Evolutionary conservation across 1,140 invertebrate genomes (phyloP).

Genomic region (Lineus longissimus): DNA sequence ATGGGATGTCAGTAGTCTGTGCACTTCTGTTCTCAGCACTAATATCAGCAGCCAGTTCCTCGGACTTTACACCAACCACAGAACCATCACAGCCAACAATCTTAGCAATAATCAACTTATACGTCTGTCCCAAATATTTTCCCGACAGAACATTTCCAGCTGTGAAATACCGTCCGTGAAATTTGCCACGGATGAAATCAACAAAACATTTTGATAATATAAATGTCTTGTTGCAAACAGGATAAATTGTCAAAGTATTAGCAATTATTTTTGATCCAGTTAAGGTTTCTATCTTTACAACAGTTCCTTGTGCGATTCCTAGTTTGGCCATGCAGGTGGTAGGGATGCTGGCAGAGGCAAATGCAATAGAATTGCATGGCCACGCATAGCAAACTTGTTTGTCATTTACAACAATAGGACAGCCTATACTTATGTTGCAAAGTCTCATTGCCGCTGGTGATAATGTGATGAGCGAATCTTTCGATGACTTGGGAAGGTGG

Average conservation of each 20-base stretch:
- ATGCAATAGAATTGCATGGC: constrained; percentile 16
- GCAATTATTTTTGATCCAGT: neutral
- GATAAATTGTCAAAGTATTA: neutral
- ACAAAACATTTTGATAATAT: neutral
- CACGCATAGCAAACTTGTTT: constrained; percentile 17
- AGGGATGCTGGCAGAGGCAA: constrained; percentile 17
- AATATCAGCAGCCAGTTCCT: neutral
- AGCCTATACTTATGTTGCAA: constrained; percentile 23
- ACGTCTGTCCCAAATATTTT: constrained; percentile 2
- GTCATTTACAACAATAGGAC: constrained; percentile 20
- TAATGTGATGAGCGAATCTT: constrained; percentile 19
- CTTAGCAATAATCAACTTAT: neutral
- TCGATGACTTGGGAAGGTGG: constrained; percentile 4
- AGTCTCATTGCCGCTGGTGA: constrained; percentile 24
- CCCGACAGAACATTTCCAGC: constrained; percentile 3
- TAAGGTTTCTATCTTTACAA: constrained; percentile 12
- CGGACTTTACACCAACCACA: neutral
- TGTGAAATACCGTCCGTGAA: constrained; percentile 9
- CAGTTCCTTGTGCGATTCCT: neutral
- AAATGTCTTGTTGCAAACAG: neutral
- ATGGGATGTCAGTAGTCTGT: neutral
- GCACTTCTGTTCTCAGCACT: neutral
- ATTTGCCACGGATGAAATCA: neutral
- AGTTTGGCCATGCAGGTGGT: neutral
- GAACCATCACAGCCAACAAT: neutral